A percentile compares a stretch with the other conserved stretches of the same genome.
Conservation (phyloP, 2,113 vertebrate species). For the Bubo blakistoni region DNA sequence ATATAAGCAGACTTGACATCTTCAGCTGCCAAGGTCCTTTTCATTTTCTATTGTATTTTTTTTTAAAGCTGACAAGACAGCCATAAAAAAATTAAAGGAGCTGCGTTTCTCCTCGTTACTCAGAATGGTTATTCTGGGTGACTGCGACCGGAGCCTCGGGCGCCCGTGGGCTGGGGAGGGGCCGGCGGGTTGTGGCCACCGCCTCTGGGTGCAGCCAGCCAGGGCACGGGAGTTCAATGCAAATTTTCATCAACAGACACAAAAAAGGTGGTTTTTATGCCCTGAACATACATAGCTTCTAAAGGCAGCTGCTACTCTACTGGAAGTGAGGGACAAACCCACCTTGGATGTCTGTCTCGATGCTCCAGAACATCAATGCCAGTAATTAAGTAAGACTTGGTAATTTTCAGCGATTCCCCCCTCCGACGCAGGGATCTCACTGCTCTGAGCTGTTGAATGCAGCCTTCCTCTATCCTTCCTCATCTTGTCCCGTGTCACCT, state of each 20-base stretch:
- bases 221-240: too few species aligned
- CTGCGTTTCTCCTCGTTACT: accelerated
- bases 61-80: not conserved
- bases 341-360: not conserved
- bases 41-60: not conserved
- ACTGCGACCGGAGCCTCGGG: accelerated
- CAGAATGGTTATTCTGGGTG: not conserved
- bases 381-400: not conserved
- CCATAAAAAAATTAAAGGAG: not conserved
- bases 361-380: not conserved
- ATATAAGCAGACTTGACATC: not conserved
- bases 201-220: not conserved
- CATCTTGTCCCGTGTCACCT: not conserved
- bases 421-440: not conserved
- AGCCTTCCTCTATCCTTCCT: not conserved
- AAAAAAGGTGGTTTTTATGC: not conserved
- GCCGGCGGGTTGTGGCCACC: accelerated
- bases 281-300: accelerated
- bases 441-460: not conserved
- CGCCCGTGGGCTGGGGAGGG: accelerated
- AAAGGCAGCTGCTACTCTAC: not conserved
- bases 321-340: not conserved
- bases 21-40: not conserved
- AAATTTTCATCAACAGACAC: not conserved
- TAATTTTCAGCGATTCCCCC: accelerated